These are phyloP conservation scores for Calycopis cecrops DNA, from an alignment of 1,140 invertebrate species.

Conservation along the genomic window DNA sequence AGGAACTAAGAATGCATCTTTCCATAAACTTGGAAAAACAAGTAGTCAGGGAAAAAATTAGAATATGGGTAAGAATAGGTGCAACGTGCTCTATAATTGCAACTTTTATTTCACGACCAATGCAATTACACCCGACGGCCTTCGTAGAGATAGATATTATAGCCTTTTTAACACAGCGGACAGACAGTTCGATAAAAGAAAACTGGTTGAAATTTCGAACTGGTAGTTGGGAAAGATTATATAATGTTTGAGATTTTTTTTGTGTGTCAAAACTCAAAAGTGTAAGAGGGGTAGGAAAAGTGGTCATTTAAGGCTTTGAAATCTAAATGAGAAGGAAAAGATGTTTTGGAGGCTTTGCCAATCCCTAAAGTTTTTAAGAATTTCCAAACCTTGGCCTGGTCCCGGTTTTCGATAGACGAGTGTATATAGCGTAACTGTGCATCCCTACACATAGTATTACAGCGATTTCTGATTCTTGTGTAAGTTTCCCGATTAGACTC, in stretches of 20 bases:
- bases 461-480: too few species aligned
- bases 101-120: slow-evolving; percentile 12
- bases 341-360: neutral
- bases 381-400: too few species aligned
- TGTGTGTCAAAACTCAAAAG: too few species aligned
- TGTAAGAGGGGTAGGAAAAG: neutral
- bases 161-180: slow-evolving; percentile 3
- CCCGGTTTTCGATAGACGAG: too few species aligned
- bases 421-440: too few species aligned
- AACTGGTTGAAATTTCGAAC: neutral
- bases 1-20: slow-evolving; percentile 15
- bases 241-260: neutral
- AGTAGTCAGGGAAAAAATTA: slow-evolving; percentile 14
- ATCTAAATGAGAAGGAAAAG: neutral
- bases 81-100: neutral
- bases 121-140: slow-evolving; percentile 14
- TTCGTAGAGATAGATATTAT: slow-evolving; percentile 17
- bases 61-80: slow-evolving; percentile 15
- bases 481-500: too few species aligned
- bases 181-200: slow-evolving; percentile 4
- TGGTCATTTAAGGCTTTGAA: neutral
- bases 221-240: neutral
- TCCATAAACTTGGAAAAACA: slow-evolving; percentile 17
- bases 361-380: too few species aligned
- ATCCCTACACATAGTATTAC: too few species aligned